Evolutionary conservation across 1,140 invertebrate species (phyloP).

Genomic region (Bemisia tabaci): DNA sequence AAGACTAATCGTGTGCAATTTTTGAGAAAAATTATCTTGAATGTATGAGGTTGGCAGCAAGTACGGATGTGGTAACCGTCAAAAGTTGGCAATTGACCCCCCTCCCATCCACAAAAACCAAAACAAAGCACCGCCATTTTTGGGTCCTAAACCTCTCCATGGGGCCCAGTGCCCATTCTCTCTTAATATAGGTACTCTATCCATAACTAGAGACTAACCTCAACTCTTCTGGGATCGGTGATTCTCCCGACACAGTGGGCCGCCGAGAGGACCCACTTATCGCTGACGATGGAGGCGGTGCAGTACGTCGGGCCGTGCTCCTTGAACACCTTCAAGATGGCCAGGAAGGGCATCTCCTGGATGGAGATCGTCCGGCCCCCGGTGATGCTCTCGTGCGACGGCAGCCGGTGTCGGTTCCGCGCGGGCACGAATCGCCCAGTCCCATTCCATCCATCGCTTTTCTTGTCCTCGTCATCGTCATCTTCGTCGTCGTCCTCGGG

Average conservation of each 20-base stretch:
- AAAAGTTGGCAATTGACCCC: no score
- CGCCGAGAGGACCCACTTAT: not conserved
- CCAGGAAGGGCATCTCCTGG: not conserved
- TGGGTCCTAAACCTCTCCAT: no score
- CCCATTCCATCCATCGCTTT: not conserved
- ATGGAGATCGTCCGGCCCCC: not conserved
- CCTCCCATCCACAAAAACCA: no score
- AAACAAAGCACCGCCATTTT: no score
- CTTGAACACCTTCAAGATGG: not conserved
- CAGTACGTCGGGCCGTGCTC: slow-evolving; percentile 4
- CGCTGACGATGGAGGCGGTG: slow-evolving; percentile 9
- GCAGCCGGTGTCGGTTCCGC: not conserved
- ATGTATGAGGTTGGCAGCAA: no score
- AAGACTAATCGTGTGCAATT: no score
- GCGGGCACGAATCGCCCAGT: not conserved
- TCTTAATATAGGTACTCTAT: no score
- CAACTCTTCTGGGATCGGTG: not conserved
- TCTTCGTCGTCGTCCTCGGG: not conserved
- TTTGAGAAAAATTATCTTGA: no score
- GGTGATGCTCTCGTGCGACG: not conserved
- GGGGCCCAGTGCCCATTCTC: no score
- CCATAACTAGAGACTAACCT: no score
- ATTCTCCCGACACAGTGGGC: not conserved
- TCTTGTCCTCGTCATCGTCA: not conserved
- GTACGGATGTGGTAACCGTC: no score